Base-by-base conservation (phyloP, 2,797 vertebrate species). In the Chelmon rostratus region DNA sequence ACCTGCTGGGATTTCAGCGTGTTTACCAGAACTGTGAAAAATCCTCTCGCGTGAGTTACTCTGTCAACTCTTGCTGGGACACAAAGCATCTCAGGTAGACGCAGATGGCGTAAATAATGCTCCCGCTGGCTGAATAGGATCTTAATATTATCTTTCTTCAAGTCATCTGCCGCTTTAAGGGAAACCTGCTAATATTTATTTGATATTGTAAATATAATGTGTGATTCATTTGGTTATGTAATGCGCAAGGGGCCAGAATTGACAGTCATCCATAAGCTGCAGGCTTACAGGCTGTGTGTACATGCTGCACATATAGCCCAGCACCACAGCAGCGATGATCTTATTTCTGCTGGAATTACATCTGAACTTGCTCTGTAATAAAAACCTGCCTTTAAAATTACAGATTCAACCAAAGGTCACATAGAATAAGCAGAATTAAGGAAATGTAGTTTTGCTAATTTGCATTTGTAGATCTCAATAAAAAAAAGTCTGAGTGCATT, bases 41-140 rank as follows among this genome's bases (percentile, higher is more conserved):
- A 53, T 25, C 6, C 0, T 57, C 16, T 49, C 0, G 0, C 1
- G 13, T n/a, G 13, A 52, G 28, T 2, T 1, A 1, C 1, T 33
- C 0, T 0, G 1, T 62, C 10, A 15, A 4, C 7, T 15, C 2
- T 6, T 1, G 12, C 0, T 23, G 35, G 1, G 5, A 31, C 40
- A 4, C 5, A 7, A 53, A 71, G 31, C 25, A 16, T 15, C 38
- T 61, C 40, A 37, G 61, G 18, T 37, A 1, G 33, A 19, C 1
- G 0, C 0, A 25, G 38, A 59, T 18, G 37, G 4, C 21, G 28
- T 19, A 3, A 47, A 28, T 16, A 10, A 66, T 1, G n/a, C 28
- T 54, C 28, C 37, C 8, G 4, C 19, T 7, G 1, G 25, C 42
- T 44, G 44, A 59, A 25, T 25, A 1, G 65, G 28, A 65, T 1